Conservation (phyloP, 2,797 vertebrate genomes). For the Microctenopoma lineatum region DNA sequence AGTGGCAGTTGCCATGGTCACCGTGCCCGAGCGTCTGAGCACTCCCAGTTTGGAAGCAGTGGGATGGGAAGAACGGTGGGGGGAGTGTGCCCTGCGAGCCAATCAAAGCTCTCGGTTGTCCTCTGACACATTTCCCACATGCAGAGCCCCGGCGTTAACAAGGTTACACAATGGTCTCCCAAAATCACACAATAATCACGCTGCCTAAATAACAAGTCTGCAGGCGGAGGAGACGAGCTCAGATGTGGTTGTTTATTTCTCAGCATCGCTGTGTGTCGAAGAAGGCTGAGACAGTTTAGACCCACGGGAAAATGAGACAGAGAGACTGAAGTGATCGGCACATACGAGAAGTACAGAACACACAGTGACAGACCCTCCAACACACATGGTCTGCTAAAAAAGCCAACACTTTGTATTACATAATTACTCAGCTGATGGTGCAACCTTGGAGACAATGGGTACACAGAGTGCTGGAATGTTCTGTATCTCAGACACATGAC, state of each 20-base stretch:
- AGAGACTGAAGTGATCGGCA: constrained; percentile 16
- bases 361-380: constrained; percentile 19
- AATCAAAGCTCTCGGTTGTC: constrained; percentile 59
- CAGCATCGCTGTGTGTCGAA: background rate
- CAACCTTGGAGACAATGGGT: constrained; percentile 38
- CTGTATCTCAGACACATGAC: constrained; percentile 49
- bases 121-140: constrained; percentile 73
- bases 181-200: constrained; percentile 39
- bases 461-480: constrained; percentile 64
- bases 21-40: constrained; percentile 68
- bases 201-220: constrained; percentile 42
- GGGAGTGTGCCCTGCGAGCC: constrained; percentile 75
- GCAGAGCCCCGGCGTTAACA: constrained; percentile 62
- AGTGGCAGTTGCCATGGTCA: constrained; percentile 78
- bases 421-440: constrained; percentile 48
- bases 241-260: background rate
- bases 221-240: constrained; percentile 27
- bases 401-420: constrained; percentile 37
- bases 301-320: background rate
- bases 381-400: constrained; percentile 18
- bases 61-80: constrained; percentile 45
- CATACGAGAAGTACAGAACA: constrained; percentile 11
- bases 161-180: constrained; percentile 72
- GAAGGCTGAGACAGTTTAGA: background rate
- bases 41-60: constrained; percentile 44